Percentiles rank a stretch among this genome's conserved stretches.
Evolutionary conservation across 2,797 vertebrate genomes (phyloP).

Genomic region (Pygocentrus nattereri): DNA sequence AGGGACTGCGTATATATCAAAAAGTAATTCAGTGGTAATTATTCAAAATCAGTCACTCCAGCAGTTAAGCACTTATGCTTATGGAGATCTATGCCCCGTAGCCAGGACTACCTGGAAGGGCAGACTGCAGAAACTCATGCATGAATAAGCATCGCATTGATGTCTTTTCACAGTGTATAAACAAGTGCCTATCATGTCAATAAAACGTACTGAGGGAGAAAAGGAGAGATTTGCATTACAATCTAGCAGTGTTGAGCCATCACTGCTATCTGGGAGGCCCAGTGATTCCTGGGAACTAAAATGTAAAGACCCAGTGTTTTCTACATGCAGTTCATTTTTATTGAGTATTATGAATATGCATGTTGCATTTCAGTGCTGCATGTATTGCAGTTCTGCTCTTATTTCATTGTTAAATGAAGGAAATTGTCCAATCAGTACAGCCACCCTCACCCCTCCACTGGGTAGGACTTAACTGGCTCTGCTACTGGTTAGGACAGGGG

Average conservation of each 20-base stretch:
- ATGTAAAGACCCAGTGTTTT: too few relatives aligned
- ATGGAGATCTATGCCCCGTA: neutral
- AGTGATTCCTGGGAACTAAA: too few relatives aligned
- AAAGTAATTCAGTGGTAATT: constrained; percentile 37
- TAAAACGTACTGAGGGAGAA: neutral
- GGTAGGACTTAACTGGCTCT: too few relatives aligned
- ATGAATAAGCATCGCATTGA: constrained; percentile 8
- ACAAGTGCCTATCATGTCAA: constrained; percentile 16
- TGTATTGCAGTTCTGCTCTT: too few relatives aligned
- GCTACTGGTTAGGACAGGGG: too few relatives aligned
- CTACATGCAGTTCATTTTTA: too few relatives aligned
- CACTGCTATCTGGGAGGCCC: too few relatives aligned
- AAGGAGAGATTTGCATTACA: neutral
- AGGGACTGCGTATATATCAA: constrained; percentile 23
- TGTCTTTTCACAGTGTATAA: constrained; percentile 20
- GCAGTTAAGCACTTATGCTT: constrained; percentile 21
- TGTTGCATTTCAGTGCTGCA: too few relatives aligned
- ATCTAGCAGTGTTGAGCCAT: neutral
- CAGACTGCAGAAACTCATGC: neutral
- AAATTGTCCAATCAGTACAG: too few relatives aligned
- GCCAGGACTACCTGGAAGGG: neutral
- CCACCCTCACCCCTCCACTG: too few relatives aligned
- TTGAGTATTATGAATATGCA: too few relatives aligned
- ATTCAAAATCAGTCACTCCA: constrained; percentile 29
- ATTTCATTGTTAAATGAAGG: too few relatives aligned